These are phyloP conservation scores for Caenorhabditis sulstoni DNA, from an alignment of 2,888 invertebrate genomes.

Conservation along the genomic window DNA sequence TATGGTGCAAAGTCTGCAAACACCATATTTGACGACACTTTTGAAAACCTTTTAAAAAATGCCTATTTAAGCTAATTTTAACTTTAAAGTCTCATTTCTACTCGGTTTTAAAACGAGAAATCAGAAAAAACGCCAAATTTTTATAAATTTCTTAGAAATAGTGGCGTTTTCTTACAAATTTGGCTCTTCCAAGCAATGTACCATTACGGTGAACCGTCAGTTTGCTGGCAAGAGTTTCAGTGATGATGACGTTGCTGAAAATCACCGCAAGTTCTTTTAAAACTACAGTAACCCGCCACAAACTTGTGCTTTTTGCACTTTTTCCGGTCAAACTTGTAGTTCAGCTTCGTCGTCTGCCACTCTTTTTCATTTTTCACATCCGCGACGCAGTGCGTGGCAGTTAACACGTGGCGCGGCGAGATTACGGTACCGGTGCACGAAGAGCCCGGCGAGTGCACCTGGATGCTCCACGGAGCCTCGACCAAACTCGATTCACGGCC, in stretches of 20 bases:
- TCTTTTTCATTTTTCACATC: not conserved
- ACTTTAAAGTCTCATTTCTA: too few species aligned
- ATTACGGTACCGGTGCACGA: not conserved
- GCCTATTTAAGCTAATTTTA: too few species aligned
- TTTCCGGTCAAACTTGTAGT: not conserved
- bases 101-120: too few species aligned
- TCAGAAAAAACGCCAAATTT: too few species aligned
- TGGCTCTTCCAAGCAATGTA: not conserved
- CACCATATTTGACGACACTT: too few species aligned
- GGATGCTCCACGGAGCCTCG: constrained; percentile 12
- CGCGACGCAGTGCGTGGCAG: not conserved
- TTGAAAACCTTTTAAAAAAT: too few species aligned
- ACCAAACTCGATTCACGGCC: not conserved
- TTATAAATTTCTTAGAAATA: too few species aligned
- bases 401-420: constrained; percentile 3
- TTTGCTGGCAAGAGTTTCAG: constrained; percentile 5
- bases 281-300: not conserved
- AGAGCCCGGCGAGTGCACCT: not conserved
- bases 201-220: not conserved
- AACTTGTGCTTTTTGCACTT: not conserved
- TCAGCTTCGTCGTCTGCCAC: not conserved
- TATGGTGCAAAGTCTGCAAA: too few species aligned
- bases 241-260: constrained; percentile 1
- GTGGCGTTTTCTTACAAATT: constrained; percentile 2
- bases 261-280: not conserved